Evolutionary conservation across 2,888 invertebrate species (phyloP), one percentile per base, ranked within the genome.

Genomic region (Mythimna loreyi): DNA sequence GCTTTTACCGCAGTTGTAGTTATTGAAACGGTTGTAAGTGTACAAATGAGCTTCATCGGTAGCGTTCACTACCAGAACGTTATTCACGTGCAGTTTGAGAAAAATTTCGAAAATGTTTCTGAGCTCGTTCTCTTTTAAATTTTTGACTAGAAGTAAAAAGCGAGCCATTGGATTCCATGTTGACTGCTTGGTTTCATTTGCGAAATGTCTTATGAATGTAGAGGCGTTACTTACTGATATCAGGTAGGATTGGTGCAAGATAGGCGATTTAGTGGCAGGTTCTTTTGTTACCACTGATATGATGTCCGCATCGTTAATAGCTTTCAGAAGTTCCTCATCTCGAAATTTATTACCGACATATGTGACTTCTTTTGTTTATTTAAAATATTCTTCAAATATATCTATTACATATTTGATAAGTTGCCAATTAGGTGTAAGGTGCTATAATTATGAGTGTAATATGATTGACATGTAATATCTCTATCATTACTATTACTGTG

Each of bases 1-100:
- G 25, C 83, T 80, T 68, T 87, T 88, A 6, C 94, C 93, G 52
- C 94, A 94, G 0, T 87, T 87, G 56, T 86, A 90, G 59, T 93
- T 89, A 60, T 91, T 89, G 53, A 86, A 93, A 2, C 93, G 90
- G 67, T 93, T 90, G 72, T 92, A 94, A 2, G 90, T 86, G 66
- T 90, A 92, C 7, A 93, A 30, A 4, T 89, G 72, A 9, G 84
- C 80, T 9, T 89, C 84, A 4, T 71, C 59, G 0, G 82, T 86
- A 6, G 85, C 87, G 33, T 89, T 87, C 1, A 91, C 50, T 4
- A 93, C 72, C 2, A 92, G n/a, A 0, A 89, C 90, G 47, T 91
- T 82, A 13, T 74, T 58, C 0, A 89, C 83, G 36, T 88, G 90
- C 16, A 79, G 45, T 9, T 72, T 61, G 9, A 93, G 74, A 36